phyloP scores from a whole-genome alignment of 2,113 vertebrate species.

The Pygoscelis adeliae region DNA sequence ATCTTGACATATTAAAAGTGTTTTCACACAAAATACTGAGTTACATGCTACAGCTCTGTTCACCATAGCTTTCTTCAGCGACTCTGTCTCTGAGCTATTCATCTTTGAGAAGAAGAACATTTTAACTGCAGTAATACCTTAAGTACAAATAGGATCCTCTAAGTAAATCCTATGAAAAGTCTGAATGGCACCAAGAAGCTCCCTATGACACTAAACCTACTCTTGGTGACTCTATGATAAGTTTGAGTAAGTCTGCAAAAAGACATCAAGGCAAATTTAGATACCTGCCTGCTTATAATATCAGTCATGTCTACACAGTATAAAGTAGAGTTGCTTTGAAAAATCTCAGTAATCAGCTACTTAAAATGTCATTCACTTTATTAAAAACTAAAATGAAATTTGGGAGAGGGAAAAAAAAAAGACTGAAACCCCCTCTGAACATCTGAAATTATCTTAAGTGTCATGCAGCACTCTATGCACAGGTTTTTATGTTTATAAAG shows the following conservation, averaged over 20 bases:
- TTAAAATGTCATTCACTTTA: not conserved
- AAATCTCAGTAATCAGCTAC: not conserved
- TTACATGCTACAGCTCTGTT: not conserved
- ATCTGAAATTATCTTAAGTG: not conserved
- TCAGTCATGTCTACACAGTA: not conserved
- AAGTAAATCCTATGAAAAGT: not conserved
- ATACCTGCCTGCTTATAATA: not conserved
- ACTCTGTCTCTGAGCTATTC: not conserved
- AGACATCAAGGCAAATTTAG: not conserved
- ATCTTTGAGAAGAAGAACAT: not conserved
- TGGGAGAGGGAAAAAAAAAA: not conserved
- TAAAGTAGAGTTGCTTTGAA: not conserved
- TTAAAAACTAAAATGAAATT: not conserved
- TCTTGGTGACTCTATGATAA: not conserved
- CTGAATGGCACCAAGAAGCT: not conserved
- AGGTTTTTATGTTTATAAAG: not conserved
- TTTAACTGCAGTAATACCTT: not conserved
- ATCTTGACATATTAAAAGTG: not conserved
- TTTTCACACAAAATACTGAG: not conserved
- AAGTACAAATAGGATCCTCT: not conserved
- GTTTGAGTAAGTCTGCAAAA: not conserved
- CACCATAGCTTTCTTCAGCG: rapidly evolving
- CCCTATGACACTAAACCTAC: not conserved
- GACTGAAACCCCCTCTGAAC: not conserved
- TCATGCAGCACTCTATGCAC: not conserved